Evolutionary conservation across 2,888 invertebrate species (phyloP).

Genomic region (Plagiodera versicolora): DNA sequence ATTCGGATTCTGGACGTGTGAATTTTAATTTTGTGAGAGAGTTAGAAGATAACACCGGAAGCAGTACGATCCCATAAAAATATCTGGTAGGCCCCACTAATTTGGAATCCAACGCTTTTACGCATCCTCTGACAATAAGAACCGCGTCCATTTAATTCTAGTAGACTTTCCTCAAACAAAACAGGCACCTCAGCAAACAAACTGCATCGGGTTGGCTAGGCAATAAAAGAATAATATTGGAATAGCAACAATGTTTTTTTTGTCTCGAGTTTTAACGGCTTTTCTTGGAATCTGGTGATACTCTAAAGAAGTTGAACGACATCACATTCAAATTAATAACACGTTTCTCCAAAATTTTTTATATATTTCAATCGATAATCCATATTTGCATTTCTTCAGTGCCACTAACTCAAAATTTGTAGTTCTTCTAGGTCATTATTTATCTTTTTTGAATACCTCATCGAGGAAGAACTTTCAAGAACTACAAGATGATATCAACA

Average conservation of each 20-base stretch:
- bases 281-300: constrained; percentile 19
- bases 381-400: too few relatives aligned
- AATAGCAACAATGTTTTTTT: constrained; percentile 28
- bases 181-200: constrained; percentile 24
- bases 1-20: too few relatives aligned
- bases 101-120: constrained; percentile 25
- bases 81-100: constrained; percentile 20
- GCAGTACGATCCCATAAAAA: constrained; percentile 11
- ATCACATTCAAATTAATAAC: not conserved
- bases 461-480: too few relatives aligned
- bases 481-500: too few relatives aligned
- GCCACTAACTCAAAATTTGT: too few relatives aligned
- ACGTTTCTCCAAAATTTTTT: too few relatives aligned
- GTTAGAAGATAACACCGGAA: constrained; percentile 17
- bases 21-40: not conserved
- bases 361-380: too few relatives aligned
- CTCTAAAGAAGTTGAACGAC: not conserved
- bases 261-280: constrained; percentile 23
- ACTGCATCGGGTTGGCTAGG: constrained; percentile 2
- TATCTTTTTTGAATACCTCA: too few relatives aligned
- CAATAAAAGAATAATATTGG: constrained; percentile 22
- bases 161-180: constrained; percentile 22
- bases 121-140: constrained; percentile 16
- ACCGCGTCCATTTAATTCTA: constrained; percentile 11
- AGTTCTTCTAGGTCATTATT: too few relatives aligned